Percentiles rank a stretch among this genome's conserved stretches.
These are phyloP conservation scores for Diabrotica balteata DNA, from an alignment of 2,888 invertebrate species.

Conservation along the genomic window DNA sequence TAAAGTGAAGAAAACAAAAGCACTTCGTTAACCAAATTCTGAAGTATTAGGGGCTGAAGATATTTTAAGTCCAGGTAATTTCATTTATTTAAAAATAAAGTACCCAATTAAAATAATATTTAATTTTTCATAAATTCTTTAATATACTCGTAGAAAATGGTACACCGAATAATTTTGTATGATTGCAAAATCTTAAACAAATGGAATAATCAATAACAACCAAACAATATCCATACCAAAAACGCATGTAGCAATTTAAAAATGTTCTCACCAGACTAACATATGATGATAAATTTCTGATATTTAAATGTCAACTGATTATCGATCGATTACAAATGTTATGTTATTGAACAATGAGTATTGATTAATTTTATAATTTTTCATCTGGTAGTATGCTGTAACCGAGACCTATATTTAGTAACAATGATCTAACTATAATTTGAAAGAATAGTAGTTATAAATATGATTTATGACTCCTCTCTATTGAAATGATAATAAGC, in stretches of 20 bases:
- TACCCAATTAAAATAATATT: too few species aligned
- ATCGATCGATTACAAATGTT: slow-evolving; percentile 12
- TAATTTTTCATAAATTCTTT: too few species aligned
- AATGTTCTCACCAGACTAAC: slow-evolving; percentile 1
- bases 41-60: too few species aligned
- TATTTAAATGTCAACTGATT: slow-evolving; percentile 19
- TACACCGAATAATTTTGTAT: too few species aligned
- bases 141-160: too few species aligned
- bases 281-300: slow-evolving; percentile 17
- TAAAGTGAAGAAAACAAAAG: too few species aligned
- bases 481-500: slow-evolving; percentile 15
- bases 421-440: slow-evolving; percentile 23
- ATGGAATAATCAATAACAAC: too few species aligned
- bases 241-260: background rate
- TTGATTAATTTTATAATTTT: slow-evolving; percentile 29
- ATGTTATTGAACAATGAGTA: slow-evolving; percentile 20
- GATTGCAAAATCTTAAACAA: too few species aligned
- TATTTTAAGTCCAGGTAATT: too few species aligned
- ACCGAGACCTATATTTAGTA: slow-evolving; percentile 28
- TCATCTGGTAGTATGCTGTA: slow-evolving; percentile 15
- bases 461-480: slow-evolving; percentile 20
- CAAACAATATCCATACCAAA: too few species aligned
- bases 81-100: too few species aligned
- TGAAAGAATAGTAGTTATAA: slow-evolving; percentile 18
- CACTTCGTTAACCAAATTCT: too few species aligned